Percentiles rank a stretch among this genome's conserved stretches.
Evolutionary conservation across 2,888 invertebrate species (phyloP).

Genomic region (Rhyacophila evoluta): DNA sequence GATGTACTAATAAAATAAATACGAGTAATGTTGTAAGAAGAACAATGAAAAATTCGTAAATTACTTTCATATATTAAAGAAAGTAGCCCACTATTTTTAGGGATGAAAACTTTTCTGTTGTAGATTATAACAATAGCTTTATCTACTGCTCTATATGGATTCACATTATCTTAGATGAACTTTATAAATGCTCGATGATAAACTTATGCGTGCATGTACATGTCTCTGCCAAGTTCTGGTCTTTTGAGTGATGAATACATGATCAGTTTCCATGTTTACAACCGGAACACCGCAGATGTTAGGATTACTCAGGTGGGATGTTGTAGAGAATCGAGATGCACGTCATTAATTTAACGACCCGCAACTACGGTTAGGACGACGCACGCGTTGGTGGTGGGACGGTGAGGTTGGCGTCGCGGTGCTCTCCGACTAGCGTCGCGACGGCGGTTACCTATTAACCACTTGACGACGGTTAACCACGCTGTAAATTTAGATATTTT

Average conservation of each 20-base stretch:
- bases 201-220: neutral
- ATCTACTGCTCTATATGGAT: too few species aligned
- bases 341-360: conserved; percentile 37
- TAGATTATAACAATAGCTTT: too few species aligned
- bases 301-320: conserved; percentile 26
- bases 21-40: too few species aligned
- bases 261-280: neutral
- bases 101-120: too few species aligned
- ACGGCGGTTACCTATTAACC: conserved; percentile 19
- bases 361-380: neutral
- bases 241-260: neutral
- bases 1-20: too few species aligned
- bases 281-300: conserved; percentile 13
- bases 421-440: neutral
- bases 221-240: neutral
- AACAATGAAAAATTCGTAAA: too few species aligned
- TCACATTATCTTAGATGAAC: too few species aligned
- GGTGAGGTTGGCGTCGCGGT: neutral
- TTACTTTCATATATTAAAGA: too few species aligned
- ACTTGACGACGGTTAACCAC: neutral
- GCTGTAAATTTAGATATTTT: neutral
- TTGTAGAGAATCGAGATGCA: conserved; percentile 30
- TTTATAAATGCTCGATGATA: too few species aligned
- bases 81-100: too few species aligned
- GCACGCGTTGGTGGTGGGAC: neutral